Conservation (phyloP, 2,113 vertebrate genomes). For the Cyprinodon tularosa region DNA sequence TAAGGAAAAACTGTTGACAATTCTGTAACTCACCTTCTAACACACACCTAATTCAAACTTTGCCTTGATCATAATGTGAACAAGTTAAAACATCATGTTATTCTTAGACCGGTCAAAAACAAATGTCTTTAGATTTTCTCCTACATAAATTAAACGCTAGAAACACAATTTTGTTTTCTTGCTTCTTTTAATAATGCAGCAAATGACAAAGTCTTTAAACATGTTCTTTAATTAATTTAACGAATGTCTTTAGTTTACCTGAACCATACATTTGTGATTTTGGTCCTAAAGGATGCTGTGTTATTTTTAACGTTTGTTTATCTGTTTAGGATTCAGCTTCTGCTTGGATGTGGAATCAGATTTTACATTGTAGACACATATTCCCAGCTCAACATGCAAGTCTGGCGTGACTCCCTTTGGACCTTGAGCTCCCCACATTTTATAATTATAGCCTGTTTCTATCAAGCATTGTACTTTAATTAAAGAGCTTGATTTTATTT, state of each 20-base stretch:
- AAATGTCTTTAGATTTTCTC: neutral
- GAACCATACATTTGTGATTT: slow-evolving; percentile 5
- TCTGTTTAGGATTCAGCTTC: slow-evolving; percentile 32
- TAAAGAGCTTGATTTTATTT: slow-evolving; percentile 55
- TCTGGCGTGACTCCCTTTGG: slow-evolving; percentile 24
- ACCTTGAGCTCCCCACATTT: slow-evolving; percentile 45
- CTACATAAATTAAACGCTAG: neutral
- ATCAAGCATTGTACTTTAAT: slow-evolving; percentile 44
- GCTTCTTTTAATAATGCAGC: neutral
- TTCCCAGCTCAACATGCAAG: slow-evolving; percentile 4
- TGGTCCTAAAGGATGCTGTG: slow-evolving; percentile 22
- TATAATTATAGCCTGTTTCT: slow-evolving; percentile 38
- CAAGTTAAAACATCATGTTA: neutral
- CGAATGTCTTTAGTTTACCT: neutral
- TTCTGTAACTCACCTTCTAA: neutral
- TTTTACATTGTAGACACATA: slow-evolving; percentile 28
- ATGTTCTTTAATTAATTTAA: neutral
- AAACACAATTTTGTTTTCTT: slow-evolving; percentile 4
- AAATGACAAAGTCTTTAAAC: slow-evolving; percentile 1
- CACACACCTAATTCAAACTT: too few species aligned
- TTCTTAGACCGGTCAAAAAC: neutral
- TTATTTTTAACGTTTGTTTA: slow-evolving; percentile 20
- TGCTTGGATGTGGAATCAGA: slow-evolving; percentile 16
- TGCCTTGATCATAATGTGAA: neutral
- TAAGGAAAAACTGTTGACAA: neutral